Conservation (phyloP, 2,113 vertebrate genomes). For the Paradoxurus hermaphroditus region DNA sequence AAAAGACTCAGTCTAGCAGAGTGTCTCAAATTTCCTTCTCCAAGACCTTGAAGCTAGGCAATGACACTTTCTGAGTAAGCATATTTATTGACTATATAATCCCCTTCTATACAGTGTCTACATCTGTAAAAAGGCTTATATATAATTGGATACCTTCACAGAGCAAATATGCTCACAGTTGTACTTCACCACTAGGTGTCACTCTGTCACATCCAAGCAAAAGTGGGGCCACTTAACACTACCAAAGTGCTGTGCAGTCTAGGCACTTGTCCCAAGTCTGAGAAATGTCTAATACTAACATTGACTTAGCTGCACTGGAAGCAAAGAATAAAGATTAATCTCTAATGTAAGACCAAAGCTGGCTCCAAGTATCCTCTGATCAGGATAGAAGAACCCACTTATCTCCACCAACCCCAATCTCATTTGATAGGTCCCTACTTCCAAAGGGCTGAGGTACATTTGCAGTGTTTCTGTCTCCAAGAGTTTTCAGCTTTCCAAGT, state of each 20-base stretch:
- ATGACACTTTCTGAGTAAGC: neutral
- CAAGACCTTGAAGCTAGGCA: neutral
- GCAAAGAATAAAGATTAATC: neutral
- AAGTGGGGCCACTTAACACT: neutral
- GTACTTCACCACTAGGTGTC: slow-evolving; percentile 5
- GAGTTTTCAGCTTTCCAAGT: neutral
- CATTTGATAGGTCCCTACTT: neutral
- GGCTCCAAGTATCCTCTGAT: neutral
- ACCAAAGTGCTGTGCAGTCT: neutral
- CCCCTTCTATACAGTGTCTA: neutral
- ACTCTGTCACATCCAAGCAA: neutral
- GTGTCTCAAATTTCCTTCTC: neutral
- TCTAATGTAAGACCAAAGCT: neutral
- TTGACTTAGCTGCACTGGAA: neutral
- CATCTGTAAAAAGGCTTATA: neutral
- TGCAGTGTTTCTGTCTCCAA: neutral
- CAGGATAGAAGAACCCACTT: neutral
- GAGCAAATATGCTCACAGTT: neutral
- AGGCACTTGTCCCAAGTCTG: neutral
- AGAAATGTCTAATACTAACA: neutral
- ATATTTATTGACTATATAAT: neutral
- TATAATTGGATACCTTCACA: neutral
- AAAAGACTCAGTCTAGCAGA: neutral
- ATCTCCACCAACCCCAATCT: neutral
- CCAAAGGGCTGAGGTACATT: neutral